Evolutionary conservation across 2,888 invertebrate genomes (phyloP), one percentile per base, ranked within the genome.

Genomic region (Villa cingulata): DNA sequence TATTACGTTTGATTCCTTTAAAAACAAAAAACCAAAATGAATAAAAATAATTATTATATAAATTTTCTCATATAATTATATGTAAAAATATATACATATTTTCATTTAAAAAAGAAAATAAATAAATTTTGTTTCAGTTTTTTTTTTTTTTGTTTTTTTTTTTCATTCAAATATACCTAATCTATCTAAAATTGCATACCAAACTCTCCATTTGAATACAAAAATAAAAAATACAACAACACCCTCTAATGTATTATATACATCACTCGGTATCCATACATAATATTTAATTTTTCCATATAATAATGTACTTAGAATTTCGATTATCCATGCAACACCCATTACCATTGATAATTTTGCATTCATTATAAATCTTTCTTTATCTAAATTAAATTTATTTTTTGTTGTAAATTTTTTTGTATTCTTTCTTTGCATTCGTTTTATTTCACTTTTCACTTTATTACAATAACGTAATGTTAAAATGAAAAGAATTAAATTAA

Each of bases 261-360:
- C 72, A 62, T 86, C 85, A 36, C 79, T 72, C 12, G 77, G 63
- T 53, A 74, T 70, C 63, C 60, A 63, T 45, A 67, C 59, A 44
- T 62, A 61, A 65, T 71, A 74, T 56, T 72, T 65, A 66, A 70
- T 66, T 48, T 63, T 62, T 56, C 75, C 65, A 37, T 68, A 63
- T 41, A 74, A 65, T 23, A 78, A 53, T 2, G 76, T 75, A 5
- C 83, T 79, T 14, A 78, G 59, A 6, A 81, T 67, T 63, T 85
- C 85, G 41, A 80, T 72, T 3, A 78, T 66, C 81, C 85, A 86
- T 1, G 80, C 77, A 0, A 84, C 76, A 1, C 86, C 86, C 86
- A 86, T 86, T 41, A 86, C 83, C 51, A 85, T 70, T 70, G 84
- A 85, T 1, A 86, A 66, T 60, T 86, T 86, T 1, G 80, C 72